Conservation (phyloP, 2,888 invertebrate genomes). For the Tanypteryx hageni region DNA sequence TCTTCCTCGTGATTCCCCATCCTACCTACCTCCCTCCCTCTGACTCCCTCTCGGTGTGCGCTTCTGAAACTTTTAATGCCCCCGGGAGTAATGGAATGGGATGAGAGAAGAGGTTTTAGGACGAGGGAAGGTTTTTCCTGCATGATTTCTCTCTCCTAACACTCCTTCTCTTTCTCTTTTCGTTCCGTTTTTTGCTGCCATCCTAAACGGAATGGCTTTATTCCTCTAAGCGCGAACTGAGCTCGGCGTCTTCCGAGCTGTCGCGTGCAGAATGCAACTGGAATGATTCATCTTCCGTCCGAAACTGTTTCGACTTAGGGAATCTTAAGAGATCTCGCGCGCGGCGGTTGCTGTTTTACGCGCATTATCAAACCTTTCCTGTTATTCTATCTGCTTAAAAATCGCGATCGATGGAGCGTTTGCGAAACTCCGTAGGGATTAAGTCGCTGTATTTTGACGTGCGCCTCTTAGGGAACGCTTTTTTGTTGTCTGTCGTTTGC, state of each 20-base stretch:
- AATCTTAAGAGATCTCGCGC: no score
- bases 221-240: neutral
- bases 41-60: neutral
- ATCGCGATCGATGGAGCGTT: no score
- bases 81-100: slow-evolving; percentile 10
- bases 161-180: neutral
- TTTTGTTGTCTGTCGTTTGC: no score
- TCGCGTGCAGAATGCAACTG: neutral
- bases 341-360: no score
- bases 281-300: no score
- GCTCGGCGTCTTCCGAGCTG: neutral
- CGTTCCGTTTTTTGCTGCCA: neutral
- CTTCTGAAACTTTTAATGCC: slow-evolving; percentile 45
- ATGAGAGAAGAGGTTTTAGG: neutral
- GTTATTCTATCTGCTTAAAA: no score
- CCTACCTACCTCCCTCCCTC: neutral
- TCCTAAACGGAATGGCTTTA: neutral
- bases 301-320: no score
- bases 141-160: slow-evolving; percentile 36
- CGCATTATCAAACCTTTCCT: no score
- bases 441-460: no score
- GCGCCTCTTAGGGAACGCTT: no score
- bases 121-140: slow-evolving; percentile 9
- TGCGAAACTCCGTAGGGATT: no score
- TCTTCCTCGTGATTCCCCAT: neutral